Conservation (phyloP, 2,113 vertebrate species). For the Hippoglossus stenolepis region DNA sequence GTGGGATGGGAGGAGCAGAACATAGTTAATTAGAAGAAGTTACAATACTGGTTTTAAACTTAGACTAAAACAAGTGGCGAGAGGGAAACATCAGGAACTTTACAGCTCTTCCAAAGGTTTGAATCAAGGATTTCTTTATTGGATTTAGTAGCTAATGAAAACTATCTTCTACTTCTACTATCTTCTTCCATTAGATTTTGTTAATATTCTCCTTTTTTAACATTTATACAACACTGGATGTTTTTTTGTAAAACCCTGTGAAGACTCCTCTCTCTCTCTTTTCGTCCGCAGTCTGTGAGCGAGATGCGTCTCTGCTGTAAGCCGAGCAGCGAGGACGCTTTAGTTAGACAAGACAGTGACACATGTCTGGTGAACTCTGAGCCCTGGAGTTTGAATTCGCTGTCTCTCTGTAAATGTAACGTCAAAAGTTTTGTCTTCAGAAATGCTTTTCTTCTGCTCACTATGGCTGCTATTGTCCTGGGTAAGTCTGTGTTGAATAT, state of each 20-base stretch:
- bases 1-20: not conserved
- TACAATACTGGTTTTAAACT: not conserved
- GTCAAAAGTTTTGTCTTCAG: conserved; percentile 8
- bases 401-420: not conserved
- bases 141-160: no score
- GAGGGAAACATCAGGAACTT: not conserved
- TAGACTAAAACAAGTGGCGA: not conserved
- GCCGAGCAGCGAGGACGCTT: not conserved
- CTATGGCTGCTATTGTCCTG: not conserved
- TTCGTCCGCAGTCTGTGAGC: not conserved
- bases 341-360: no score
- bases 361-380: not conserved
- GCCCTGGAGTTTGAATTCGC: not conserved
- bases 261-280: not conserved
- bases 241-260: no score
- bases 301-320: not conserved
- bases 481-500: conserved; percentile 4
- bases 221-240: not conserved
- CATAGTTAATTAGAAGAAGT: not conserved
- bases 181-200: no score
- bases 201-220: no score
- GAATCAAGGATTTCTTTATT: not conserved
- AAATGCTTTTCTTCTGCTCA: conserved; percentile 34
- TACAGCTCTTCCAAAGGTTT: not conserved
- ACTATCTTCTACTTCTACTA: not conserved